Evolutionary conservation across 2,797 vertebrate species (phyloP).

Genomic region (Valencia hispanica): DNA sequence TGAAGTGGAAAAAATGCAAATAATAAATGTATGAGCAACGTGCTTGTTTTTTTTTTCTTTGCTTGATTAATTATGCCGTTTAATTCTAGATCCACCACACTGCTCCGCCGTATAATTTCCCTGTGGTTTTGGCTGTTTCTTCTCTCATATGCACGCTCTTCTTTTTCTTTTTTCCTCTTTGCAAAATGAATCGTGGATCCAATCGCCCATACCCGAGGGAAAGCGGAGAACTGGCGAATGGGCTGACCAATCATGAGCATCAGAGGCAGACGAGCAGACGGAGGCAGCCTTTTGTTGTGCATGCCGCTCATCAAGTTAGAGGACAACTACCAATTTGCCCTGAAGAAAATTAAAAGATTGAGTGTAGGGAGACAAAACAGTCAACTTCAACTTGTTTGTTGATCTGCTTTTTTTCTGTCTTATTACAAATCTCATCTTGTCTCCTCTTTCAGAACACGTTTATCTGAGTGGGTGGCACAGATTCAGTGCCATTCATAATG

Average conservation of each 20-base stretch:
- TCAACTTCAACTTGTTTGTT: constrained; percentile 48
- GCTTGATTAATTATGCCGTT: constrained; percentile 87
- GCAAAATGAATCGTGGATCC: constrained; percentile 84
- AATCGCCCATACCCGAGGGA: constrained; percentile 76
- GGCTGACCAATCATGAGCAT: constrained; percentile 82
- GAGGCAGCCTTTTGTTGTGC: constrained; percentile 70
- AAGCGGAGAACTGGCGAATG: constrained; percentile 67
- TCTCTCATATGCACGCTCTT: constrained; percentile 73
- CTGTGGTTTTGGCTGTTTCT: constrained; percentile 82
- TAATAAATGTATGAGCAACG: constrained; percentile 85
- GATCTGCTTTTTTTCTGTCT: constrained; percentile 29
- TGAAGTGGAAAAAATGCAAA: constrained; percentile 85
- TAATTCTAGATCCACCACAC: constrained; percentile 85
- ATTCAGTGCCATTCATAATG: constrained; percentile 57
- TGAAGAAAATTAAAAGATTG: constrained; percentile 62
- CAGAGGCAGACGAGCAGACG: constrained; percentile 66
- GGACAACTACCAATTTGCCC: constrained; percentile 65
- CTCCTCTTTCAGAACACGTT: constrained; percentile 43
- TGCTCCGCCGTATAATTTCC: constrained; percentile 83
- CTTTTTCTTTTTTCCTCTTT: constrained; percentile 64
- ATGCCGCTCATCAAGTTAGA: constrained; percentile 65
- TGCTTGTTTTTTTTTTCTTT: constrained; percentile 80
- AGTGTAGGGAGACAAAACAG: constrained; percentile 47
- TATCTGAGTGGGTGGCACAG: constrained; percentile 59
- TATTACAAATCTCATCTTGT: constrained; percentile 19